phyloP scores from a whole-genome alignment of 2,797 vertebrate genomes.

The Harpagifer antarcticus region DNA sequence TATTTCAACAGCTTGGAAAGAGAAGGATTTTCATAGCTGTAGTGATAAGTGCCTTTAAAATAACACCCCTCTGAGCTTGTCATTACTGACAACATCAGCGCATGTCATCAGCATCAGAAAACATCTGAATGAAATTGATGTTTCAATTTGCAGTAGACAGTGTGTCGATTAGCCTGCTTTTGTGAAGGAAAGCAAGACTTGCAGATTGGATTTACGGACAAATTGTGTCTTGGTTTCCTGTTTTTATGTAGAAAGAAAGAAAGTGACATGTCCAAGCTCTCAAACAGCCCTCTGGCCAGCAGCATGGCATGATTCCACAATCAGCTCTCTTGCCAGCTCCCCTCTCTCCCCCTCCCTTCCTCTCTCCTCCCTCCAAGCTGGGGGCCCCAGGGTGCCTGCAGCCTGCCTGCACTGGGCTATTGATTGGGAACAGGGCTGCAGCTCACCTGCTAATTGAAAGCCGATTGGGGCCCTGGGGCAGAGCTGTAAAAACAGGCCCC shows the following conservation, averaged over 20 bases:
- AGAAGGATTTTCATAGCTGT: slow-evolving; percentile 64
- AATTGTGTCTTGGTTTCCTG: slow-evolving; percentile 8
- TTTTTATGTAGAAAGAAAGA: neutral
- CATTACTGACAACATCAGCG: slow-evolving; percentile 73
- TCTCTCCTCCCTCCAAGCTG: slow-evolving; percentile 63
- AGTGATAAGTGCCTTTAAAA: slow-evolving; percentile 72
- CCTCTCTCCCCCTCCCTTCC: slow-evolving; percentile 19
- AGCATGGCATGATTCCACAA: slow-evolving; percentile 65
- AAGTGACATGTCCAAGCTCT: slow-evolving; percentile 63
- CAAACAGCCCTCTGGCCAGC: slow-evolving; percentile 61
- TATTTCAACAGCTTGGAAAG: slow-evolving; percentile 70
- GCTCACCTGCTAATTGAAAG: slow-evolving; percentile 88
- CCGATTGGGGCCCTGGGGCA: slow-evolving; percentile 83
- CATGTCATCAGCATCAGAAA: slow-evolving; percentile 71
- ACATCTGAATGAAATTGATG: slow-evolving; percentile 62
- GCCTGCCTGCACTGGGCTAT: slow-evolving; percentile 79
- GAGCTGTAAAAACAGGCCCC: slow-evolving; percentile 84
- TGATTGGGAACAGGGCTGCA: slow-evolving; percentile 83
- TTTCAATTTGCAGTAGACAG: slow-evolving; percentile 66
- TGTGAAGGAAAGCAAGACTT: slow-evolving; percentile 26
- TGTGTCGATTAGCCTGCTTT: slow-evolving; percentile 15
- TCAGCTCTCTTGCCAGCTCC: slow-evolving; percentile 61
- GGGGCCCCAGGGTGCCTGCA: slow-evolving; percentile 73
- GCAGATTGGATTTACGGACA: slow-evolving; percentile 4
- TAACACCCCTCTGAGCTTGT: slow-evolving; percentile 71